Evolutionary conservation across 2,888 invertebrate species (phyloP), one percentile per base, ranked within the genome.

Genomic region (Anoplius nigerrimus): DNA sequence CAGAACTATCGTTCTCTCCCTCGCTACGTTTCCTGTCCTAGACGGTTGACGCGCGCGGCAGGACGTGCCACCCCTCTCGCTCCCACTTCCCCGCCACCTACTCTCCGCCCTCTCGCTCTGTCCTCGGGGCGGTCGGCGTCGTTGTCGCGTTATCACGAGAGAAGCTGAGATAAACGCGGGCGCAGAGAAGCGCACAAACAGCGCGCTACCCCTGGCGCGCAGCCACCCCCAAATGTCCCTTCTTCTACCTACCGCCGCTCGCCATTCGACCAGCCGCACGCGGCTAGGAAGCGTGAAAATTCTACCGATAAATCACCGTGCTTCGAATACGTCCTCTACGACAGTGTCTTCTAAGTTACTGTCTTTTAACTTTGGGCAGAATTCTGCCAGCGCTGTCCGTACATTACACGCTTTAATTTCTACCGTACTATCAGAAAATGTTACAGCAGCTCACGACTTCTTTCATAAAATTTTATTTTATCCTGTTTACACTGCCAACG

Each of bases 31-130:
- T 18, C 18, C 48, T 48, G 54, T 8, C 64, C 62, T 76, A 66
- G 70, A 54, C 66, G 66, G 56, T 78, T 72, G 59, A 70, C 74
- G 78, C 77, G 78, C 78, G 77, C 74, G 77, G 72, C 71, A 72
- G 70, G 70, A 74, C 69, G 68, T 66, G 59, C 63, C 42, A 63
- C 27, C 24, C n/a, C 70, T 66, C 68, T 62, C 66, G 65, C 77
- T 6, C 34, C 34, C 11, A 11, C 34, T 2, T 34, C 34, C 11
- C 34, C 34, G 4, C 4, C n/a, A n/a, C n/a, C n/a, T n/a, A n/a
- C n/a, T n/a, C n/a, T n/a, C n/a, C n/a, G n/a, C n/a, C n/a, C n/a
- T n/a, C 34, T 34, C 34, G 6, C 24, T 24, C 18, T 20, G n/a
- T 24, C 27, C 20, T 18, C 56, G 18, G 15, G 34, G 6, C 21